A percentile compares a stretch with the other conserved stretches of the same genome.
Conservation (phyloP, 2,797 vertebrate genomes). For the Etheostoma nigrum region DNA sequence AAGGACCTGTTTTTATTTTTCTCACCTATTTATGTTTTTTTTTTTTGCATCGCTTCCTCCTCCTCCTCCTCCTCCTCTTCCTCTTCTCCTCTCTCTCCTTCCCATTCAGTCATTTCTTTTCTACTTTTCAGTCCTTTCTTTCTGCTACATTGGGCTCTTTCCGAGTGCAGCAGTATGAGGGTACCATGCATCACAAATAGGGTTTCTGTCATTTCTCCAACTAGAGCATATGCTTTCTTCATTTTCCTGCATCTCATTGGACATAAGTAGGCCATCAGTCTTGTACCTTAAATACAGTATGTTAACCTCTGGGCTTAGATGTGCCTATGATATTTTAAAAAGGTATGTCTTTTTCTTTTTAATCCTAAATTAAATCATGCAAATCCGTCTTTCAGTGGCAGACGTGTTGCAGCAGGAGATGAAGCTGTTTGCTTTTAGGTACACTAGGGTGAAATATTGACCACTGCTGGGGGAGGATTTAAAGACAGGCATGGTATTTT, state of each 20-base stretch:
- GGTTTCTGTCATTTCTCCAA: slow-evolving; percentile 46
- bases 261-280: slow-evolving; percentile 39
- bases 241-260: slow-evolving; percentile 22
- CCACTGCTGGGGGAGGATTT: neutral
- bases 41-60: neutral
- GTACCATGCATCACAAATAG: slow-evolving; percentile 39
- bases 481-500: neutral
- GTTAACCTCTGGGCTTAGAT: slow-evolving; percentile 23
- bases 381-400: slow-evolving; percentile 3
- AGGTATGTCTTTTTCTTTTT: slow-evolving; percentile 31
- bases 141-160: slow-evolving; percentile 10
- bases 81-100: neutral
- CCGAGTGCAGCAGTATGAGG: slow-evolving; percentile 54
- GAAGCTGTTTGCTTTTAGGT: neutral
- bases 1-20: slow-evolving; percentile 47
- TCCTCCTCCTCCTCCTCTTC: neutral
- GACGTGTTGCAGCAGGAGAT: neutral
- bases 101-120: slow-evolving; percentile 7
- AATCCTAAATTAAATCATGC: slow-evolving; percentile 27
- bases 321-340: slow-evolving; percentile 21
- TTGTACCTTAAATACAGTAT: slow-evolving; percentile 3
- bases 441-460: slow-evolving; percentile 3
- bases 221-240: slow-evolving; percentile 15
- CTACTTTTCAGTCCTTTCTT: slow-evolving; percentile 20
- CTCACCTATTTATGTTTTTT: neutral